Conservation (phyloP, 2,113 vertebrate species). For the Ia io region DNA sequence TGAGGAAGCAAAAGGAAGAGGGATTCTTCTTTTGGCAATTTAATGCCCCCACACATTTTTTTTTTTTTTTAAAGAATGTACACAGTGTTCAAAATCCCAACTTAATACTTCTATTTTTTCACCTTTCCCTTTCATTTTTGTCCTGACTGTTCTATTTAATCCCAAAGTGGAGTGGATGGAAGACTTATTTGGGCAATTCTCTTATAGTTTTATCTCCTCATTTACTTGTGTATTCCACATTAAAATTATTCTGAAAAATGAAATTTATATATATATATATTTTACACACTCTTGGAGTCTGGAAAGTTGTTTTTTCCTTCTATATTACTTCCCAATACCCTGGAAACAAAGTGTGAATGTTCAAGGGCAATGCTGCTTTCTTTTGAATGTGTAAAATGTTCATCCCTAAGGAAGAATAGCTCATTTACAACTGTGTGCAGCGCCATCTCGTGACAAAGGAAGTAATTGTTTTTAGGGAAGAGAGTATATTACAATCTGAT, state of each 20-base stretch:
- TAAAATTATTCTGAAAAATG: not conserved
- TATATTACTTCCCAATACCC: not conserved
- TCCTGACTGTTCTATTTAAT: not conserved
- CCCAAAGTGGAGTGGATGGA: not conserved
- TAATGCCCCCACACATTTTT: not conserved
- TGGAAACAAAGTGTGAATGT: not conserved
- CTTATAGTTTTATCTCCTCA: not conserved
- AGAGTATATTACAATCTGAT: not conserved
- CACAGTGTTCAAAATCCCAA: not conserved
- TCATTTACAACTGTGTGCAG: constrained; percentile 19
- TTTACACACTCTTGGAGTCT: not conserved
- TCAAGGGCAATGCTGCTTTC: not conserved
- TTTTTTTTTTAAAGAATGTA: not conserved
- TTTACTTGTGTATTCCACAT: not conserved
- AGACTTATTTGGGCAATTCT: not conserved
- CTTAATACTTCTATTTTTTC: not conserved
- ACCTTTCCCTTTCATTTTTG: not conserved
- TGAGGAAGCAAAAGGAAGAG: not conserved
- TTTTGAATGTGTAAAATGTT: not conserved
- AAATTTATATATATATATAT: not conserved
- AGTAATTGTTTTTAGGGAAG: not conserved
- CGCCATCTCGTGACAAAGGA: constrained; percentile 58
- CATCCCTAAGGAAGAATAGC: not conserved
- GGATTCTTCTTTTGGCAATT: not conserved
- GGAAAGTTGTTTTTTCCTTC: not conserved